Percentiles rank a stretch among this genome's conserved stretches.
Conservation (phyloP, 2,888 invertebrate species). For the Drosophila imparisetae region DNA sequence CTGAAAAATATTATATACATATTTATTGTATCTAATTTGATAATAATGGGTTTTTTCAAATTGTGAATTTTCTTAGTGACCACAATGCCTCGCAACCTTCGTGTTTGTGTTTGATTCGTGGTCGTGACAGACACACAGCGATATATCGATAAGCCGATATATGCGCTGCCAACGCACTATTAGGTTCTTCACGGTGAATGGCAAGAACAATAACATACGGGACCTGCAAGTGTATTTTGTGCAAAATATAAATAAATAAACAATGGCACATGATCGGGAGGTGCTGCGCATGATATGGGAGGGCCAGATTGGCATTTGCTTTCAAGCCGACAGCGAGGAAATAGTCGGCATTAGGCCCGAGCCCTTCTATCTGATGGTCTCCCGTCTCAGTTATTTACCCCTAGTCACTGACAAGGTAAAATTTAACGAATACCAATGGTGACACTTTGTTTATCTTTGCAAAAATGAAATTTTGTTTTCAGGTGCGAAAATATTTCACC, state of each 20-base stretch:
- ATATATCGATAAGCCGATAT: conserved; percentile 21
- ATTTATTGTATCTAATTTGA: background rate
- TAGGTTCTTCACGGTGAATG: conserved; percentile 33
- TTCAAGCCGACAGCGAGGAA: conserved; percentile 95
- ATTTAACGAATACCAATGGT: background rate
- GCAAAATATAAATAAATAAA: conserved; percentile 45
- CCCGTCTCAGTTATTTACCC: conserved; percentile 96
- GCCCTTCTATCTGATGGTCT: conserved; percentile 96
- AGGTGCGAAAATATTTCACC: conserved; percentile 95
- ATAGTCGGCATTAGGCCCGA: conserved; percentile 95
- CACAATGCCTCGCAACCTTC: background rate
- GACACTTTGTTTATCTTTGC: background rate
- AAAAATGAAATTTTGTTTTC: conserved; percentile 54
- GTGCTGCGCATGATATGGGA: conserved; percentile 98
- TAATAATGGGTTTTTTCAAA: background rate
- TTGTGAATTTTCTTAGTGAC: background rate
- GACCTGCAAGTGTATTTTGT: conserved; percentile 27
- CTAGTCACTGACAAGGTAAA: conserved; percentile 96
- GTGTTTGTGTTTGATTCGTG: too few relatives aligned
- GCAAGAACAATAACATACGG: conserved; percentile 38
- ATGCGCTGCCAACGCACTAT: background rate
- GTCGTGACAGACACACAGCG: background rate
- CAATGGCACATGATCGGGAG: conserved; percentile 97
- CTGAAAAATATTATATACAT: background rate
- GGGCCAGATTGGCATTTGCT: conserved; percentile 96